A percentile compares a stretch with the other conserved stretches of the same genome.
These are phyloP conservation scores for Acanthosepion pharaonis DNA, from an alignment of 2,888 invertebrate genomes.

Conservation along the genomic window DNA sequence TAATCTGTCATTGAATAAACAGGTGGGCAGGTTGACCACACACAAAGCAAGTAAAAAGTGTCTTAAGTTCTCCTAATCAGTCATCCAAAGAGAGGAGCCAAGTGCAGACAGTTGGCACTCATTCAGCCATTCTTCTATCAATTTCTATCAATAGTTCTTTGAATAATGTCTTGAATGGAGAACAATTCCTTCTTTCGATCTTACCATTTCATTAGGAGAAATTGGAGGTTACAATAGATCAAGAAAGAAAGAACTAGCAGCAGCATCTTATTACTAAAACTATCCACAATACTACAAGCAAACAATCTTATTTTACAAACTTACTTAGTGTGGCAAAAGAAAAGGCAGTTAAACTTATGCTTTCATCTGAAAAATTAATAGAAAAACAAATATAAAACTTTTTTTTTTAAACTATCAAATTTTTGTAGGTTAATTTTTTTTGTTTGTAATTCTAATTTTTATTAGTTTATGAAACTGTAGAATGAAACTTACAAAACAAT, in stretches of 20 bases:
- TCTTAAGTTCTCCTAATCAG: neutral
- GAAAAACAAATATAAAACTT: too few species aligned
- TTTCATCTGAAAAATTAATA: too few species aligned
- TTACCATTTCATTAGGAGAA: neutral
- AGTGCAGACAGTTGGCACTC: neutral
- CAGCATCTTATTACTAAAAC: neutral
- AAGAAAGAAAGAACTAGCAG: neutral
- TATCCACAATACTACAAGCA: too few species aligned
- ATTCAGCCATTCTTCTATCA: neutral
- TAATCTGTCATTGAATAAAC: neutral
- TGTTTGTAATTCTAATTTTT: too few species aligned
- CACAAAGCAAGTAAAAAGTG: neutral
- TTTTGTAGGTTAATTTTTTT: too few species aligned
- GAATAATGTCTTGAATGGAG: too few species aligned
- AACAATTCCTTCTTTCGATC: neutral
- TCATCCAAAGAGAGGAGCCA: slow-evolving; percentile 1
- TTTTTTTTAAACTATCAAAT: too few species aligned
- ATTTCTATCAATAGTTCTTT: neutral
- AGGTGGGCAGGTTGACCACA: neutral
- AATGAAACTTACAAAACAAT: too few species aligned
- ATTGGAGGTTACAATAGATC: neutral
- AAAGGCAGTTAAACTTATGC: too few species aligned
- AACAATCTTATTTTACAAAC: too few species aligned
- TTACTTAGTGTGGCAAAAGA: too few species aligned
- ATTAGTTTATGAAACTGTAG: too few species aligned